Conservation (phyloP, 2,888 invertebrate species). For the Mesoligia furuncula region DNA sequence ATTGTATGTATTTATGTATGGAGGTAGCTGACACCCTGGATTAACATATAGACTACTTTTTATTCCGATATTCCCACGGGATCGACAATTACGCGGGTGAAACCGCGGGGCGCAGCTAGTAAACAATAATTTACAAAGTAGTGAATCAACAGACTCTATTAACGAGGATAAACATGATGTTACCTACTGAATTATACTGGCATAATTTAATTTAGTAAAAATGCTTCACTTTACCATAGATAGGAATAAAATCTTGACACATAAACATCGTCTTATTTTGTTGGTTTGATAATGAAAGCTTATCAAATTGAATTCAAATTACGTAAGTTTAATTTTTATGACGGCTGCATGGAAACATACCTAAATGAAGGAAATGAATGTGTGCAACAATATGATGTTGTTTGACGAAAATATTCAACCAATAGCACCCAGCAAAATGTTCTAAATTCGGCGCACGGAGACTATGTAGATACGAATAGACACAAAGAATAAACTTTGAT, state of each 20-base stretch:
- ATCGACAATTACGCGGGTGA: too few relatives aligned
- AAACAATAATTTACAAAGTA: slow-evolving; percentile 6
- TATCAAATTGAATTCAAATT: slow-evolving; percentile 20
- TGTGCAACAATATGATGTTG: slow-evolving; percentile 17
- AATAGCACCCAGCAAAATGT: slow-evolving; percentile 27
- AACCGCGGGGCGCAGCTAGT: too few relatives aligned
- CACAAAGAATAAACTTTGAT: slow-evolving; percentile 50
- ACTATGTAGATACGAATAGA: slow-evolving; percentile 25
- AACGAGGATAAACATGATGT: slow-evolving; percentile 6
- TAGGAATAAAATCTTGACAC: not conserved
- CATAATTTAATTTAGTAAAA: not conserved
- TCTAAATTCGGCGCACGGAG: slow-evolving; percentile 32
- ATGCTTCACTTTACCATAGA: not conserved
- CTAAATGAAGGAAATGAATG: not conserved
- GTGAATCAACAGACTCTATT: not conserved
- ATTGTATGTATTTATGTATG: too few relatives aligned
- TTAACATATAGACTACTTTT: too few relatives aligned
- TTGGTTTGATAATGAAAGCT: not conserved
- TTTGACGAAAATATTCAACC: slow-evolving; percentile 31
- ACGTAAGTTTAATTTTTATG: not conserved
- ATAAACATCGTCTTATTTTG: not conserved
- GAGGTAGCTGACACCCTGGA: too few relatives aligned
- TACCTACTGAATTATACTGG: not conserved
- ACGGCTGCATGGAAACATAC: not conserved
- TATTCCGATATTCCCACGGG: too few relatives aligned